Percentiles rank a stretch among this genome's conserved stretches.
These are phyloP conservation scores for Mergus octosetaceus DNA, from an alignment of 2,797 vertebrate genomes.

Conservation along the genomic window DNA sequence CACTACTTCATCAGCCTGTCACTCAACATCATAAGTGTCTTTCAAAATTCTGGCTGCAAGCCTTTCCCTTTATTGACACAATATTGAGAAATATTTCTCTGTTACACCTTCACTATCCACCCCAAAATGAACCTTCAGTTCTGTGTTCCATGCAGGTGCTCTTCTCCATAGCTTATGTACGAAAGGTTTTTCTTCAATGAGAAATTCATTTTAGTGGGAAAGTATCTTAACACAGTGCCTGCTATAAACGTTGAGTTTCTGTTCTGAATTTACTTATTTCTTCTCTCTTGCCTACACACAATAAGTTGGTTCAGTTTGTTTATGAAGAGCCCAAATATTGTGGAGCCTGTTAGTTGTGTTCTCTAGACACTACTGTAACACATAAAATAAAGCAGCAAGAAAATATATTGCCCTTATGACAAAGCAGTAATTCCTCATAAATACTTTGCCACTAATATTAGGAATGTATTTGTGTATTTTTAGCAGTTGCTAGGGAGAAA, in stretches of 20 bases:
- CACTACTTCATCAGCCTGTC: background rate
- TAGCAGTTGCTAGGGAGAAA: conserved; percentile 19
- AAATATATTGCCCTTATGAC: background rate
- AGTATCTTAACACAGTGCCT: background rate
- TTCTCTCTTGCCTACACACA: background rate
- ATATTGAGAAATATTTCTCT: background rate
- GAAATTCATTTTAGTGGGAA: background rate
- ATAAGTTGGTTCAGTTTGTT: background rate
- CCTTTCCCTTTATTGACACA: background rate
- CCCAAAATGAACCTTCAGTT: background rate
- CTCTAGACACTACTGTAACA: background rate
- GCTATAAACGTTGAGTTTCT: background rate
- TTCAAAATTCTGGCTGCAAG: background rate
- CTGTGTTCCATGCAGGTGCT: background rate
- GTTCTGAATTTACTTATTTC: background rate
- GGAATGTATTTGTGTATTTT: conserved; percentile 34
- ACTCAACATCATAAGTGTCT: background rate
- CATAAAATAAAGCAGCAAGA: conserved; percentile 10
- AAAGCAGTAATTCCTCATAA: background rate
- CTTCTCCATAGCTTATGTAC: background rate
- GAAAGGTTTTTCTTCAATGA: background rate
- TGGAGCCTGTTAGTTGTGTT: background rate
- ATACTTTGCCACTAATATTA: conserved; percentile 1
- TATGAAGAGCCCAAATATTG: background rate
- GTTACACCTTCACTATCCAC: background rate